Evolutionary conservation across 2,888 invertebrate species (phyloP), one percentile per base, ranked within the genome.

Genomic region (Macrophya alboannulata): DNA sequence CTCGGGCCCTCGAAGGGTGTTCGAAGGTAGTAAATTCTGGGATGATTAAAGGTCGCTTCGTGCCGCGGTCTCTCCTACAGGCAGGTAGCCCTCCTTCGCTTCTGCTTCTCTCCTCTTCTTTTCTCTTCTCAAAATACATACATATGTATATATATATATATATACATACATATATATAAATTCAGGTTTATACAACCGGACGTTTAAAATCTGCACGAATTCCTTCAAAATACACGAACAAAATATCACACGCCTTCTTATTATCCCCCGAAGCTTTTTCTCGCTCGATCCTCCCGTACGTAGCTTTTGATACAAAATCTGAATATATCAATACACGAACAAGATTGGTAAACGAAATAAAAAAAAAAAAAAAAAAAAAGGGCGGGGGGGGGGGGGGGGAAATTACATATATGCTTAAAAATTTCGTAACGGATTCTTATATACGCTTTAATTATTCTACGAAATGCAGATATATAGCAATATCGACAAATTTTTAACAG

Each of bases 11-110:
- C 83, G 83, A 68, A 83, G 68, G 83, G 83, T 83, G 83, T 83
- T 81, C 65, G 85, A 87, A 88, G 89, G 90, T 87, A 87, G 89
- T 91, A 92, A 92, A 92, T 92, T 89, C 89, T 88, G 76, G 88
- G 89, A 89, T 91, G 91, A 91, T 92, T 92, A 91, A 91, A 92
- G 91, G 92, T 91, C 92, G 91, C 83, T 65, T 15, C 68, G 83
- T 68, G 83, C 83, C 83, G 83, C 83, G 48, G 45, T 77, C 68
- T 68, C 37, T 45, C 43, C 45, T 45, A 74, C 45, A 45, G 72
- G 72, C 68, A 31, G 45, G 82, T 48, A 40, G 65, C 82, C 31
- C 82, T 83, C 83, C 62, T 62, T 65, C 45, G 40, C 40, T 21
- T 62, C 40, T 81, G 21, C 40, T 62, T 37, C 31, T 51, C 37